Percentiles rank a stretch among this genome's conserved stretches.
phyloP scores from a whole-genome alignment of 1,140 invertebrate species.

The Choristoneura fumiferana region DNA sequence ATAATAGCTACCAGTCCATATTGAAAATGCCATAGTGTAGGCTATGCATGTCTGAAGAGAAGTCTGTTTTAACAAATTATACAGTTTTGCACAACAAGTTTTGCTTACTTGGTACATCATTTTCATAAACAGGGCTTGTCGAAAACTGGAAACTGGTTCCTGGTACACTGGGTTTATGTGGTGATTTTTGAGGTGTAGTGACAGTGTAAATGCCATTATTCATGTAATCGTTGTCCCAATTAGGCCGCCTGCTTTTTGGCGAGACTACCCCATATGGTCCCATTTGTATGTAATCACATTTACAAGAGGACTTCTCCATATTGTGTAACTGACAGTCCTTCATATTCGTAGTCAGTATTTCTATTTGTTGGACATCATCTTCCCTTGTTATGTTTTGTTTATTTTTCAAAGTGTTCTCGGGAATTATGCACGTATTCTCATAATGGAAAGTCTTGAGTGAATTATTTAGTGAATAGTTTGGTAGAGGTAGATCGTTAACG shows the following conservation, averaged over 20 bases:
- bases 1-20: too few species aligned
- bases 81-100: too few species aligned
- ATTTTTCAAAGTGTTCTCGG: slow-evolving; percentile 65
- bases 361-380: slow-evolving; percentile 69
- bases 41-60: too few species aligned
- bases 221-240: slow-evolving; percentile 66
- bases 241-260: slow-evolving; percentile 53
- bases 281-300: slow-evolving; percentile 72
- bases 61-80: too few species aligned
- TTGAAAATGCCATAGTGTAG: too few species aligned
- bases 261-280: slow-evolving; percentile 61
- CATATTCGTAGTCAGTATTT: slow-evolving; percentile 67
- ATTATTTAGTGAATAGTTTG: slow-evolving; percentile 80
- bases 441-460: slow-evolving; percentile 77
- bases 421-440: slow-evolving; percentile 66
- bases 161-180: slow-evolving; percentile 51
- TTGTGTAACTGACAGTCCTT: slow-evolving; percentile 68
- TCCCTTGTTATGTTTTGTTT: slow-evolving; percentile 66
- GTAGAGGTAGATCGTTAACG: slow-evolving; percentile 74
- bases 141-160: slow-evolving; percentile 70
- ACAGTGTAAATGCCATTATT: slow-evolving; percentile 68
- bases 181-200: slow-evolving; percentile 62
- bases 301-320: slow-evolving; percentile 61
- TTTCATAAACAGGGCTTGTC: slow-evolving; percentile 70
- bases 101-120: slow-evolving; percentile 60